Base-by-base conservation (phyloP, 2,797 vertebrate genomes). In the Syngnathus acus region DNA sequence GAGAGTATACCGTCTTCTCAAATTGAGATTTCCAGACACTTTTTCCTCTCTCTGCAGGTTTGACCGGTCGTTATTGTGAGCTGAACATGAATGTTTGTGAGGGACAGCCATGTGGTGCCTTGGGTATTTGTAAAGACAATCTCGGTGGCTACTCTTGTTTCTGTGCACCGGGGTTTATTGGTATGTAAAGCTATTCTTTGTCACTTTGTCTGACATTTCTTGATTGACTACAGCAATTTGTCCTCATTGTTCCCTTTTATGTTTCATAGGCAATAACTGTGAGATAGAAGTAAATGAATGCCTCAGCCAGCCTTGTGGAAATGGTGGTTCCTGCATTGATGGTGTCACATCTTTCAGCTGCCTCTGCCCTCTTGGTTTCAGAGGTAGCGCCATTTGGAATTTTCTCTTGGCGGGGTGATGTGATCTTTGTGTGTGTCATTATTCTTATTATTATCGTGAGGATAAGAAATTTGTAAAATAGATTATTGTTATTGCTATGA, bases 91-190 rank as follows among this genome's bases (percentile, higher is more conserved):
- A 88, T 13, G 75, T 89, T 26, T 94, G 93, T 75, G 73, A 90
- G 14, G 77, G 82, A 71, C 86, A 88, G 16, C 93, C 94, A 0
- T 95, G 94, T 65, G 92, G 92, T 73, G 32, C 69, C 0, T 79
- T 90, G 68, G 94, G 91, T 79, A 78, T 94, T 83, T 95, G 93
- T 79, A 77, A 89, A 83, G 91, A 94, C 14, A 32, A 66, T 64
- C 50, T 74, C 38, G 75, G 69, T 57, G 87, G 87, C 63, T 94
- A 93, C 72, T 75, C 72, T 47, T 95, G 93, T 75, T 95, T 93
- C 84, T 95, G 94, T 80, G 93, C 92, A 9, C 93, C 94, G 72
- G 94, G 94, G 65, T 94, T 95, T 78, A 89, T 95, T 70, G 92
- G 93, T 93, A 72, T 64, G 85, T 72, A 64, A 78, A 67, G 62